Evolutionary conservation across 2,888 invertebrate genomes (phyloP).

Genomic region (Rhodophaea formosa): DNA sequence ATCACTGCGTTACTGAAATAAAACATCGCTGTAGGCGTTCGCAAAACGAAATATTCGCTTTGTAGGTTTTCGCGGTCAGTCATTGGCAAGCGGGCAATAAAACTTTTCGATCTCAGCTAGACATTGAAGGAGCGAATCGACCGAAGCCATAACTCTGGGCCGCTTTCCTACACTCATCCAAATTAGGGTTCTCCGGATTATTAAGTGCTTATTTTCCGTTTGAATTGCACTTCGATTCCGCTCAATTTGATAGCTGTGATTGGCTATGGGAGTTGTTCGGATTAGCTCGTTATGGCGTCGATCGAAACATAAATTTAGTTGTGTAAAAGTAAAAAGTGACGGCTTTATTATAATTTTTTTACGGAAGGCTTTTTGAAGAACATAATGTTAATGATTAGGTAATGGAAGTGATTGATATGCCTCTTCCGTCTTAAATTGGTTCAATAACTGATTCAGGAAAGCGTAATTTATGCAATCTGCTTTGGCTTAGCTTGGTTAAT

Average conservation of each 20-base stretch:
- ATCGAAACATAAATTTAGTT: not conserved
- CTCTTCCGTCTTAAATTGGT: not conserved
- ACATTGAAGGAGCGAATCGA: constrained; percentile 2
- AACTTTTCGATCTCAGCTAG: constrained; percentile 1
- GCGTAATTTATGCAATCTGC: not conserved
- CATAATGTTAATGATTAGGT: not conserved
- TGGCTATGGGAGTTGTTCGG: constrained; percentile 3
- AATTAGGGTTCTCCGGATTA: constrained; percentile 13
- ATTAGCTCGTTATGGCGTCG: constrained; percentile 7
- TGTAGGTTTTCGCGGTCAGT: not conserved
- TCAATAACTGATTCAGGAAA: not conserved
- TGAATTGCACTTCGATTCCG: constrained; percentile 13
- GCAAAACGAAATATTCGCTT: not conserved
- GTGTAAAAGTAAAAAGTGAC: not conserved
- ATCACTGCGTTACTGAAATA: not conserved
- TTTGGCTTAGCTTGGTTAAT: not conserved
- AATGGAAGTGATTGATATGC: not conserved
- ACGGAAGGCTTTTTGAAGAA: not conserved
- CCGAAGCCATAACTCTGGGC: constrained; percentile 1
- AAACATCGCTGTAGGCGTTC: not conserved
- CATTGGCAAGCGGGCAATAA: constrained; percentile 1
- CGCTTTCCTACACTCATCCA: constrained; percentile 6
- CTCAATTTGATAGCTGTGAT: constrained; percentile 16
- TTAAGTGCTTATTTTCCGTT: constrained; percentile 16
- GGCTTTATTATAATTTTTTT: not conserved